Evolutionary conservation across 2,888 invertebrate species (phyloP), one percentile per base, ranked within the genome.

Genomic region (Mycalesis mineus): DNA sequence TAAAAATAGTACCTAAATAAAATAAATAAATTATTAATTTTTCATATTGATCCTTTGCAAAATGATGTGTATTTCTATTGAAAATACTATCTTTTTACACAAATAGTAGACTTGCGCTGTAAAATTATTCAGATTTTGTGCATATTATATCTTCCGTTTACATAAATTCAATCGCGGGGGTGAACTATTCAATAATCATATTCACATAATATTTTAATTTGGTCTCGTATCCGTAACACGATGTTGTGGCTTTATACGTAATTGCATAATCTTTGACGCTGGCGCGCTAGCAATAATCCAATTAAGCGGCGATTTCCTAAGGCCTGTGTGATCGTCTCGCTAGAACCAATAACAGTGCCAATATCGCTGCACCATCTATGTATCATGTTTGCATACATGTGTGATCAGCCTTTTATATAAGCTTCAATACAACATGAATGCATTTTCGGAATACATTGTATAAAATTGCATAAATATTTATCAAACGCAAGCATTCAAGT

Each of bases 231-330:
- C 14, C 31, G 1, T 47, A 47, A 36, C 37, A 28, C 13, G 28
- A 53, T 47, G 5, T 13, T 7, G 28, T 11, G 15, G 8, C n/a
- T 31, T 47, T 29, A 45, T 51, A 55, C 36, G 29, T 51, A 53
- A 47, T 50, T 59, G 31, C 36, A 51, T 65, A 62, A 63, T 69
- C 70, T 72, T 60, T 71, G 68, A 62, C 63, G 47, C 57, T 61
- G 54, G 57, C 61, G 53, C 62, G 66, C 63, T 70, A 63, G 63
- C 70, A 68, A 70, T 73, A 74, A 75, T 74, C 73, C 74, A 76
- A 76, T 76, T 73, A 74, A 63, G 65, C 67, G 61, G 60, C 69
- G 71, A 72, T 74, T 72, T 68, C 71, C 69, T 71, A 67, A 70
- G 68, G 67, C 68, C 66, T 64, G 62, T 63, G 64, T 63, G 66